These are phyloP conservation scores for Aculops lycopersici DNA, from an alignment of 1,140 invertebrate genomes.

Conservation along the genomic window DNA sequence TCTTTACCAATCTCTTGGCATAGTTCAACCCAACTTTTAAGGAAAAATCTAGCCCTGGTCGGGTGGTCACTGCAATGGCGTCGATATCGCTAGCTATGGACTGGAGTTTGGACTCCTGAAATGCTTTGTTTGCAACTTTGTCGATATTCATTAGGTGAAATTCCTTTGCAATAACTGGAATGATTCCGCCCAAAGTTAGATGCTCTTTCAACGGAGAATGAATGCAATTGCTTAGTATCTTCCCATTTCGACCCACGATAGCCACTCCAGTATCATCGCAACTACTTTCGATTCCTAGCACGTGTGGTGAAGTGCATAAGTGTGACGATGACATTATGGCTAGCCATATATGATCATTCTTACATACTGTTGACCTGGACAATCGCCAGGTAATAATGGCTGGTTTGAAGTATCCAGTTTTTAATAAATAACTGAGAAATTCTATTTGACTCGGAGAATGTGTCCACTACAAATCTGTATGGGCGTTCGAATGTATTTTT, in stretches of 20 bases:
- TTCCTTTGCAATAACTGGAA: constrained; percentile 45
- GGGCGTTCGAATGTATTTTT: too few relatives aligned
- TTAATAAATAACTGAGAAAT: too few relatives aligned
- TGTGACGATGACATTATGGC: too few relatives aligned
- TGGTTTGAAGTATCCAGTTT: too few relatives aligned
- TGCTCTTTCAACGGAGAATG: constrained; percentile 40
- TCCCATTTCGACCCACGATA: constrained; percentile 33
- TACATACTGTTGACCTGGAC: too few relatives aligned
- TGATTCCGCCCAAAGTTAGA: constrained; percentile 50
- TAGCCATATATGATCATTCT: too few relatives aligned
- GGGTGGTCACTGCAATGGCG: constrained; percentile 62
- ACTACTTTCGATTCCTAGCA: constrained; percentile 86
- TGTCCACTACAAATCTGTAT: too few relatives aligned
- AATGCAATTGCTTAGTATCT: constrained; percentile 39
- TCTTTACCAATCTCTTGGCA: constrained; percentile 37
- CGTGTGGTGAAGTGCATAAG: constrained; percentile 4
- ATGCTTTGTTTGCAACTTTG: constrained; percentile 29
- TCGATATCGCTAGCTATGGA: constrained; percentile 26
- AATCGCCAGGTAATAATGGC: too few relatives aligned
- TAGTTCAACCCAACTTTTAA: constrained; percentile 45
- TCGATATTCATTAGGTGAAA: constrained; percentile 48
- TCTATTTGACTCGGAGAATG: too few relatives aligned
- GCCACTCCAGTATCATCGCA: constrained; percentile 87
- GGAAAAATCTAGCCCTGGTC: constrained; percentile 48
- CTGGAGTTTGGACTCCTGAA: constrained; percentile 27